phyloP scores from a whole-genome alignment of 2,113 vertebrate species.

The Telmatochromis sp. region DNA sequence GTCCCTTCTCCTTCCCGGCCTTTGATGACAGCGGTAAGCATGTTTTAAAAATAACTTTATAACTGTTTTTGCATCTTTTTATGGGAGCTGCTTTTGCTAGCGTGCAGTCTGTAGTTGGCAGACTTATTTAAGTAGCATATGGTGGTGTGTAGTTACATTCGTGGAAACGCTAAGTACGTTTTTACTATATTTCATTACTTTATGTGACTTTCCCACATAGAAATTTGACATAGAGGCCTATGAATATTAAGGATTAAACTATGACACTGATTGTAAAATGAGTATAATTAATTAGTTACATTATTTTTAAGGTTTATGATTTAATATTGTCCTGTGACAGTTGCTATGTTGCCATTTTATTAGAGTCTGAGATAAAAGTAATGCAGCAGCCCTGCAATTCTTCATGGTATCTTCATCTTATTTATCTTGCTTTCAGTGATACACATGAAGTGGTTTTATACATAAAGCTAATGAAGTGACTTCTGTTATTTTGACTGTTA shows the following conservation, averaged over 20 bases:
- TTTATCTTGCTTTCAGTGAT: background rate
- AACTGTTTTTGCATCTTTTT: background rate
- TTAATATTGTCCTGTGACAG: background rate
- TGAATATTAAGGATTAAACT: background rate
- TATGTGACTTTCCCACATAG: background rate
- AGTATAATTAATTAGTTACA: background rate
- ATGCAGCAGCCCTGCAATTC: background rate
- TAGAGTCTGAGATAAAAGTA: background rate
- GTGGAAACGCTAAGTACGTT: background rate
- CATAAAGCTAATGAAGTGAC: background rate
- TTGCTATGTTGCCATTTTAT: background rate
- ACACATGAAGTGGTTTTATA: background rate
- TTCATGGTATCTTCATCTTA: background rate
- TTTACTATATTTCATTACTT: background rate
- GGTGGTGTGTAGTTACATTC: background rate
- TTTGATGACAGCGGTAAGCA: conserved; percentile 68
- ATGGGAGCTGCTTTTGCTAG: background rate
- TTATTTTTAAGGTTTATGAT: background rate
- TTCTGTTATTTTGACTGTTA: background rate
- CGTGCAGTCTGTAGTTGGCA: background rate
- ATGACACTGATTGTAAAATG: background rate
- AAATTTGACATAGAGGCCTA: background rate
- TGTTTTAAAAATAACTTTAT: background rate
- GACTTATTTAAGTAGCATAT: background rate
- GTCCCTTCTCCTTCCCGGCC: conserved; percentile 73